Evolutionary conservation across 2,888 invertebrate species (phyloP), one percentile per base, ranked within the genome.

Genomic region (Lottia scabra): DNA sequence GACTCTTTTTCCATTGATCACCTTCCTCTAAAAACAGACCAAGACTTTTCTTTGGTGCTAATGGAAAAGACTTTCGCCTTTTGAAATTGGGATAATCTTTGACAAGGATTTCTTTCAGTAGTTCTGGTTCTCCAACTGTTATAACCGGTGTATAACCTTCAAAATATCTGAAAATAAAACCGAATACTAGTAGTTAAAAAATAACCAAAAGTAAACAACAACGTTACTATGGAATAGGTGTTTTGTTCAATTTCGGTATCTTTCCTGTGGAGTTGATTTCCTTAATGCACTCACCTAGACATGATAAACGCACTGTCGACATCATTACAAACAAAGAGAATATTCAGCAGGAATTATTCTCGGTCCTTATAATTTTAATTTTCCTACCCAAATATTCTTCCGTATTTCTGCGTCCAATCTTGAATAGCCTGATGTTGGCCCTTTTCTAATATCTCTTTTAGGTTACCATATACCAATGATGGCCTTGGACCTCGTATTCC

Each of bases 1-100:
- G 84, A 56, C 91, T 89, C 19, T 91, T 84, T 80, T 91, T 91
- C 92, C 92, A 92, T 38, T 90, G 87, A n/a, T 87, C 80, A 2
- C 90, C 91, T 23, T 89, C 84, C 82, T 88, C 80, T 26, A 84
- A 73, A 72, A 90, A 89, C 38, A 90, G 77, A 30, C 90, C 86
- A 6, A 86, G 81, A 23, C 83, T 78, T 70, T 85, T 85, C 23
- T 82, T 75, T 30, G 86, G 86, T 19, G 84, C 85, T 69, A 88
- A 72, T 1, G 87, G 87, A 65, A 87, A 87, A 1, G 82, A 86
- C 83, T 89, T 89, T 78, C 90, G 81, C 16, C 83, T 86, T 70
- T 87, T 85, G 79, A 90, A 90, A 73, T 85, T 83, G 23, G 84
- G 82, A 70, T 90, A 89, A 68, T 91, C 88, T 75, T 87, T 88